Conservation (phyloP, 64 coral and sea anemone species). For the Montipora sp. region DNA sequence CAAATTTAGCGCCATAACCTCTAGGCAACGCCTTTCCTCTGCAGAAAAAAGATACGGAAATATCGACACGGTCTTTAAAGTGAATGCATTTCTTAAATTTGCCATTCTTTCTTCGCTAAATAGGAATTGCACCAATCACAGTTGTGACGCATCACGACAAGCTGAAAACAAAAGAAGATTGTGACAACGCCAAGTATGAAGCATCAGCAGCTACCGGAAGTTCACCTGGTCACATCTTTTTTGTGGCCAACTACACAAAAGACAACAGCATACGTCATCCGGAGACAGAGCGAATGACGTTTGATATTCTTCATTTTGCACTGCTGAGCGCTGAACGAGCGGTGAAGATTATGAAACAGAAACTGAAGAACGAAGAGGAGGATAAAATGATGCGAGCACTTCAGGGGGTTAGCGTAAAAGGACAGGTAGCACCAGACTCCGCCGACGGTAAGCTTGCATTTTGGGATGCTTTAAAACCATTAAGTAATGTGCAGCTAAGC, state of each 20-base stretch:
- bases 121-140: constrained; percentile 71
- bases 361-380: background rate
- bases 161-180: constrained; percentile 40
- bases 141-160: constrained; percentile 80
- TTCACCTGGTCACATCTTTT: constrained; percentile 57
- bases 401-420: background rate
- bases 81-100: background rate
- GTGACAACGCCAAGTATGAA: constrained; percentile 8
- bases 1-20: too few relatives aligned
- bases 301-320: constrained; percentile 69
- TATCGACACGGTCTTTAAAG: background rate
- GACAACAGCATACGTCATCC: constrained; percentile 31
- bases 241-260: constrained; percentile 69
- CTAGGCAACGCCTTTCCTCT: too few relatives aligned
- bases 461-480: background rate
- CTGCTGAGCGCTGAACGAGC: constrained; percentile 58
- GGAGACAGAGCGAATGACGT: constrained; percentile 55
- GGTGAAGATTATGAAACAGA: constrained; percentile 49
- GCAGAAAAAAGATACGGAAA: background rate
- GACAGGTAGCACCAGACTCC: background rate
- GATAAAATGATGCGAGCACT: constrained; percentile 36
- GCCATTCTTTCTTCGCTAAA: background rate
- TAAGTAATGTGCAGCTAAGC: background rate
- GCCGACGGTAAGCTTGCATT: background rate
- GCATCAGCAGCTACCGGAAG: constrained; percentile 72